These are phyloP conservation scores for Hoplias malabaricus DNA, from an alignment of 2,113 vertebrate species.

Conservation along the genomic window DNA sequence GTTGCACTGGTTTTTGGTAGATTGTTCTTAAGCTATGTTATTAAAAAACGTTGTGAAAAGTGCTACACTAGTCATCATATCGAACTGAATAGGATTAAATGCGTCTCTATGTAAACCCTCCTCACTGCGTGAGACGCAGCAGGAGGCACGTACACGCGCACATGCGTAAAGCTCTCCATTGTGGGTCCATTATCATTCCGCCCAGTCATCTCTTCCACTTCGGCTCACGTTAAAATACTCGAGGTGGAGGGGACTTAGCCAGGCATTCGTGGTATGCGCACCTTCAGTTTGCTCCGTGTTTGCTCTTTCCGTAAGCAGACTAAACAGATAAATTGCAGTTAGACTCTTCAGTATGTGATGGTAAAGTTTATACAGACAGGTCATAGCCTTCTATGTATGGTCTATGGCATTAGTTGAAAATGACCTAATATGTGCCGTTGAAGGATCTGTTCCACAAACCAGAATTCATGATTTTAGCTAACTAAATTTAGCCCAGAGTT, in stretches of 20 bases:
- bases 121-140: not conserved
- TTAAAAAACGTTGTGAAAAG: not conserved
- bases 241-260: not conserved
- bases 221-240: not conserved
- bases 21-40: no score
- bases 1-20: no score
- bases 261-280: not conserved
- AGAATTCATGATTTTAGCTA: no score
- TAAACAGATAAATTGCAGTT: no score
- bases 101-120: conserved; percentile 10
- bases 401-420: no score
- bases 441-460: no score
- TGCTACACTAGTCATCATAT: no score
- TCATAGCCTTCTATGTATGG: no score
- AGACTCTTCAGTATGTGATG: no score
- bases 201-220: not conserved
- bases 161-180: not conserved
- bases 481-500: no score
- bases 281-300: not conserved
- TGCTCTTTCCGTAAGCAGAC: not conserved
- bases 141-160: not conserved
- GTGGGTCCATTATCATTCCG: not conserved
- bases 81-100: not conserved
- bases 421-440: no score
- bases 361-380: no score